Conservation (phyloP, 2,888 invertebrate genomes). For the Drosophila borealis region DNA sequence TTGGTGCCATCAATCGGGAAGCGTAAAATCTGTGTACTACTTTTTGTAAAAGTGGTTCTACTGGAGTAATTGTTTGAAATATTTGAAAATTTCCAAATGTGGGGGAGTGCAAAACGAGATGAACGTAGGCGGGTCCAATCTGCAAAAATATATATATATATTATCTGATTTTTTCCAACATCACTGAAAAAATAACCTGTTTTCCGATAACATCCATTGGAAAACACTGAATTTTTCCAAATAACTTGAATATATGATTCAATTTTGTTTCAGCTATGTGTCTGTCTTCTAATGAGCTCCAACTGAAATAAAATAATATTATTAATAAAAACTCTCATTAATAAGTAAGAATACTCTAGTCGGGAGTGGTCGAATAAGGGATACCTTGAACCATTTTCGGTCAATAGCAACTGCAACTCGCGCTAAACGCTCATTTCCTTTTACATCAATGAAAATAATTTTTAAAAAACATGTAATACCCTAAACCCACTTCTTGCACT, state of each 20-base stretch:
- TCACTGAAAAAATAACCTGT: conserved; percentile 20
- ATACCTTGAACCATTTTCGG: no score
- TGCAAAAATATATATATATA: conserved; percentile 64
- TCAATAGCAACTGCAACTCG: no score
- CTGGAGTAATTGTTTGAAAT: conserved; percentile 91
- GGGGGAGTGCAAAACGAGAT: conserved; percentile 87
- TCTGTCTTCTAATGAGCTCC: conserved; percentile 26
- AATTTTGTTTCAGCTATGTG: conserved; percentile 41
- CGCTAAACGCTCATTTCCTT: no score
- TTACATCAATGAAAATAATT: no score
- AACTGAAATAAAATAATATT: conserved; percentile 18
- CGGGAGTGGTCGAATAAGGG: no score
- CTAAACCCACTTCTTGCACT: no score
- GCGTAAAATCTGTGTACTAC: conserved; percentile 92
- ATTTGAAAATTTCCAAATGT: conserved; percentile 87
- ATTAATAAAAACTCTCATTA: no score
- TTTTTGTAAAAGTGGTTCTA: conserved; percentile 91
- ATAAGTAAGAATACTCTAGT: no score
- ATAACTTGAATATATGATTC: conserved; percentile 30
- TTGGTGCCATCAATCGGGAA: conserved; percentile 87
- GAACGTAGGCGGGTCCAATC: conserved; percentile 92
- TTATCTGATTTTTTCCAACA: not conserved
- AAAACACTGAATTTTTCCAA: conserved; percentile 34
- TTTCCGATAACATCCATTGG: conserved; percentile 28
- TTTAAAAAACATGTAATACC: no score